phyloP scores from a whole-genome alignment of 2,888 invertebrate species.

The Pterostichus niger region DNA sequence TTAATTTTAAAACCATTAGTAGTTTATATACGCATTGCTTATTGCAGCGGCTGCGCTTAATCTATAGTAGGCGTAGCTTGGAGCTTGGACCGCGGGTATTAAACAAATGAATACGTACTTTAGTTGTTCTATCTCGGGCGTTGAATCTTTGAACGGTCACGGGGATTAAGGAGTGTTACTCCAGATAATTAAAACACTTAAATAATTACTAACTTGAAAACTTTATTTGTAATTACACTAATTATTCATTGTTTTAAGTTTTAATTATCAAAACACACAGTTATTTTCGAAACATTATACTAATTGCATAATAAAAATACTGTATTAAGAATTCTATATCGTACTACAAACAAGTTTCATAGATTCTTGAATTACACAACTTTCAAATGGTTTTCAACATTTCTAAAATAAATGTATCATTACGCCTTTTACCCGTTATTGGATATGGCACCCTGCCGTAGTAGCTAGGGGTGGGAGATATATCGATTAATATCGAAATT shows the following conservation, averaged over 20 bases:
- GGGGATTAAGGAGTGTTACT: slow-evolving; percentile 39
- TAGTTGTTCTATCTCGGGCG: slow-evolving; percentile 14
- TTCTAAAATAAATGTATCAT: too few relatives aligned
- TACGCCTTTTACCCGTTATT: too few relatives aligned
- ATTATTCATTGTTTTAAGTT: slow-evolving; percentile 2
- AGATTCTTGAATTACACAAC: too few relatives aligned
- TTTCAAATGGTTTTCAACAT: too few relatives aligned
- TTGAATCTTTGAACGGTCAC: slow-evolving; percentile 32
- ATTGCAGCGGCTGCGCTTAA: slow-evolving; percentile 49
- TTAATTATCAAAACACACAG: too few relatives aligned
- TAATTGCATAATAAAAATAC: too few relatives aligned
- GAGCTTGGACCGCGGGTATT: slow-evolving; percentile 44
- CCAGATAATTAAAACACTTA: slow-evolving; percentile 38
- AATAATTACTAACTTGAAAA: slow-evolving; percentile 19
- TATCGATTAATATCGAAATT: too few relatives aligned
- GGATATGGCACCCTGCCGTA: too few relatives aligned
- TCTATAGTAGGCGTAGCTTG: slow-evolving; percentile 47
- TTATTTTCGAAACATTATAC: too few relatives aligned
- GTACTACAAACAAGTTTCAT: too few relatives aligned
- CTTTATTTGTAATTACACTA: slow-evolving; percentile 40
- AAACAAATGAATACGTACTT: slow-evolving; percentile 48
- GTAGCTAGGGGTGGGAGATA: too few relatives aligned
- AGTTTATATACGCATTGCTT: slow-evolving; percentile 43
- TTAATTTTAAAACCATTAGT: slow-evolving; percentile 63
- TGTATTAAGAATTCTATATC: too few relatives aligned